phyloP scores from a whole-genome alignment of 2,797 vertebrate genomes.

The Mormyrops boulengeri region DNA sequence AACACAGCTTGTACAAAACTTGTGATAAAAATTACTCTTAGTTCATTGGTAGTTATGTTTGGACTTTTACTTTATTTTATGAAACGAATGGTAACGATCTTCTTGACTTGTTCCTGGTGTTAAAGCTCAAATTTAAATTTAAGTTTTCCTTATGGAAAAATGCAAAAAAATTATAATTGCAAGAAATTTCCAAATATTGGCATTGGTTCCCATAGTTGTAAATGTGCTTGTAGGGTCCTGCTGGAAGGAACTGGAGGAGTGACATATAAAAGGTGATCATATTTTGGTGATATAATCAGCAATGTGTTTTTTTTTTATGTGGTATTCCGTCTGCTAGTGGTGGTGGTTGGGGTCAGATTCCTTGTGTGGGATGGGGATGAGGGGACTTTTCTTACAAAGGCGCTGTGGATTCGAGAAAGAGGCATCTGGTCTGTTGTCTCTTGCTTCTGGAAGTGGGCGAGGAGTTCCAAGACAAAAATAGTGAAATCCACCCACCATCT shows the following conservation, averaged over 20 bases:
- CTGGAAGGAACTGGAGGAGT: not conserved
- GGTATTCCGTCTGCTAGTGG: not conserved
- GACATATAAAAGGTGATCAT: not conserved
- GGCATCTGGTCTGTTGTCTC: not conserved
- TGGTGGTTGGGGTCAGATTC: constrained; percentile 2
- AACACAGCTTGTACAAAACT: not conserved
- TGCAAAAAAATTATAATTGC: not conserved
- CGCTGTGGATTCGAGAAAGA: not conserved
- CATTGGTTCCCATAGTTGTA: not conserved
- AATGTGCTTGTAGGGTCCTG: not conserved
- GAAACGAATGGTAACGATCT: not conserved
- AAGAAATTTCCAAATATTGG: not conserved
- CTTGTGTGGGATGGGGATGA: not conserved
- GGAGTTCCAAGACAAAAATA: not conserved
- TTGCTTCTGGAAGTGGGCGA: not conserved
- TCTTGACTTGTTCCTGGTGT: not conserved
- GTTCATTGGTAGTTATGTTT: not conserved
- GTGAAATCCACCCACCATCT: not conserved
- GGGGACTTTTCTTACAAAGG: not conserved
- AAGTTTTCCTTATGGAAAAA: not conserved
- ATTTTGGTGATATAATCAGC: not conserved
- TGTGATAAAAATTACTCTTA: not conserved
- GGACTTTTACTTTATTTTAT: not conserved
- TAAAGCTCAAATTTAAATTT: not conserved
- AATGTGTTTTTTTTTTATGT: not conserved